phyloP scores from a whole-genome alignment of 2,888 invertebrate genomes.

The Lutraria lutraria region DNA sequence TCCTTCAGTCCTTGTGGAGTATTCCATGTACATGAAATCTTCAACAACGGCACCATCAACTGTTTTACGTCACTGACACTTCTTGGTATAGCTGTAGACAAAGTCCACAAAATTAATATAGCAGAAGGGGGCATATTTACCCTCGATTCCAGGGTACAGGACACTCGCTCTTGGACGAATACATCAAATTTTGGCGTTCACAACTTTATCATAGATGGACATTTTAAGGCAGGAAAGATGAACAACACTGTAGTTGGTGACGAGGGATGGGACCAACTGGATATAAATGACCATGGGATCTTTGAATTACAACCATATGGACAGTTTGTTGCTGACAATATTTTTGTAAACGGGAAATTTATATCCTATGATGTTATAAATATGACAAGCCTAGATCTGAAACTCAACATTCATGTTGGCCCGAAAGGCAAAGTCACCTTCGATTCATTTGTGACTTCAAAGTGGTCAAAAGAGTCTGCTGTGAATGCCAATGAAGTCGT shows the following conservation, averaged over 20 bases:
- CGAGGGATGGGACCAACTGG: conserved; percentile 70
- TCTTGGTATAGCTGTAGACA: conserved; percentile 56
- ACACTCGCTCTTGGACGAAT: conserved; percentile 60
- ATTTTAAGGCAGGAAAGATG: conserved; percentile 63
- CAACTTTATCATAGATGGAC: conserved; percentile 67
- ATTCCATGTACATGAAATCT: conserved; percentile 64
- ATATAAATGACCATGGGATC: conserved; percentile 57
- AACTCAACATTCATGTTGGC: conserved; percentile 56
- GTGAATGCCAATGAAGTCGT: conserved; percentile 50
- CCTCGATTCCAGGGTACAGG: conserved; percentile 69
- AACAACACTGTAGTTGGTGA: conserved; percentile 51
- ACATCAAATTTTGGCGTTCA: conserved; percentile 66
- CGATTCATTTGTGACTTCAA: conserved; percentile 55
- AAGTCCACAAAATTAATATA: conserved; percentile 60
- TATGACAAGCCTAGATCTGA: conserved; percentile 47
- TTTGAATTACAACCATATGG: conserved; percentile 69
- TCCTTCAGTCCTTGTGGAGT: conserved; percentile 63
- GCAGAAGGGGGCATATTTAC: conserved; percentile 64
- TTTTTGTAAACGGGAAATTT: conserved; percentile 64
- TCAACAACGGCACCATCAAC: conserved; percentile 68
- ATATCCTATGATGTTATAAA: conserved; percentile 55
- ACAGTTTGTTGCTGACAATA: conserved; percentile 63
- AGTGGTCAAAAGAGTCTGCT: conserved; percentile 57
- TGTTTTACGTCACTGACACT: conserved; percentile 65
- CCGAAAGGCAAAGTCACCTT: conserved; percentile 56